Evolutionary conservation across 2,797 vertebrate species (phyloP).

Genomic region (Odontamblyopus rebecca): DNA sequence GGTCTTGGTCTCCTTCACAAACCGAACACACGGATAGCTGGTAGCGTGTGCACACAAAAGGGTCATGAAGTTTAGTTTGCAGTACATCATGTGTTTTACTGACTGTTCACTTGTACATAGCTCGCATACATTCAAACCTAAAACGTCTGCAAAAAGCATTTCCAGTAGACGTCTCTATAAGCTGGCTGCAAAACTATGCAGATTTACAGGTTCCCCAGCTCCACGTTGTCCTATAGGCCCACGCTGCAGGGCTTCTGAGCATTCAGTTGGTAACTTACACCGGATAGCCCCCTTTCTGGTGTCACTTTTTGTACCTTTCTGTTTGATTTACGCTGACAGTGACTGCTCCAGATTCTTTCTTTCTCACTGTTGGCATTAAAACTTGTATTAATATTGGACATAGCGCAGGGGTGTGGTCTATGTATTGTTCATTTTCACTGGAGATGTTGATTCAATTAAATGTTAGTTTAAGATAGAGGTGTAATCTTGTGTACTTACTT

Average conservation of each 20-base stretch:
- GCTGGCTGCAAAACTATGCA: conserved; percentile 65
- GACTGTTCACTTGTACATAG: conserved; percentile 20
- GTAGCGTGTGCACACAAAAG: conserved; percentile 5
- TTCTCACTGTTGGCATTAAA: too few relatives aligned
- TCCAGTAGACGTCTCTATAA: conserved; percentile 27
- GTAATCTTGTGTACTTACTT: conserved; percentile 23
- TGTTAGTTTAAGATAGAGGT: conserved; percentile 60
- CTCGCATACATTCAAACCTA: conserved; percentile 16
- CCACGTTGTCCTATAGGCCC: conserved; percentile 53
- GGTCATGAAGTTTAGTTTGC: conserved; percentile 18
- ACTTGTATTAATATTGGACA: neutral
- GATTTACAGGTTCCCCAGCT: conserved; percentile 65
- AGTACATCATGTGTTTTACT: conserved; percentile 4
- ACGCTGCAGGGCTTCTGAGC: conserved; percentile 42
- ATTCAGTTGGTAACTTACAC: conserved; percentile 27
- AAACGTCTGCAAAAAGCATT: conserved; percentile 28
- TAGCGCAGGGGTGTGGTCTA: neutral
- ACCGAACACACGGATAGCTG: conserved; percentile 8
- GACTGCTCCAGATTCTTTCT: conserved; percentile 4
- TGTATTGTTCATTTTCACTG: neutral
- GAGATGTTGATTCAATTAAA: conserved; percentile 60
- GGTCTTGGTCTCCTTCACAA: conserved; percentile 25
- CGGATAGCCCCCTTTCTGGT: conserved; percentile 17
- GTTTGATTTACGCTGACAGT: conserved; percentile 35
- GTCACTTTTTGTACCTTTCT: conserved; percentile 19